These are phyloP conservation scores for Camponotus vicinus DNA, from an alignment of 1,140 invertebrate genomes.

Conservation along the genomic window DNA sequence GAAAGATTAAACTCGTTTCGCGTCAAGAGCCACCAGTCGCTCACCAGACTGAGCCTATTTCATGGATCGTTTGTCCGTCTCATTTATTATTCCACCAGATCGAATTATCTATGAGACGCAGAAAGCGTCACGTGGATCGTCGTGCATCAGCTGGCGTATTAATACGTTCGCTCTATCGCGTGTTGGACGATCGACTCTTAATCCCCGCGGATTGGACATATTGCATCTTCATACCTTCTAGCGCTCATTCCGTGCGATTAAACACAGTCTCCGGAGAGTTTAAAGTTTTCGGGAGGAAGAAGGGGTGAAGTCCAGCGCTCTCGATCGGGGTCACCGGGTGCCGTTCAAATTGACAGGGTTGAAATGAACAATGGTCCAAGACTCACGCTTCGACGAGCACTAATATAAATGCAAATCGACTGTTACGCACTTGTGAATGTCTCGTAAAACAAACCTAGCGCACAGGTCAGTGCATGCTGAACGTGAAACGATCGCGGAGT, in stretches of 20 bases:
- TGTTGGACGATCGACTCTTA: constrained; percentile 62
- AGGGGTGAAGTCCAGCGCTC: not conserved
- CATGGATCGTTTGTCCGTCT: constrained; percentile 66
- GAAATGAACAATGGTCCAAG: constrained; percentile 74
- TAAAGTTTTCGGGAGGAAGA: constrained; percentile 58
- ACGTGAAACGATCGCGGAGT: constrained; percentile 61
- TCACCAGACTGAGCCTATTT: constrained; percentile 62
- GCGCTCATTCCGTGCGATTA: constrained; percentile 79
- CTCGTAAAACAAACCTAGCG: constrained; percentile 72
- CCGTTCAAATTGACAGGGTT: constrained; percentile 68
- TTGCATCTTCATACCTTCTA: constrained; percentile 63
- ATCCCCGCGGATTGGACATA: constrained; percentile 52
- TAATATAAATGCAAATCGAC: constrained; percentile 82
- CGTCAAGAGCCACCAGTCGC: constrained; percentile 32
- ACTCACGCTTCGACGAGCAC: constrained; percentile 72
- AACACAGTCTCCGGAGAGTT: constrained; percentile 73
- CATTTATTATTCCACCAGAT: constrained; percentile 51
- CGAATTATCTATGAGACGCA: constrained; percentile 57
- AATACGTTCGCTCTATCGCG: constrained; percentile 27
- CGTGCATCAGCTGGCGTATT: constrained; percentile 59
- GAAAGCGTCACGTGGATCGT: constrained; percentile 25
- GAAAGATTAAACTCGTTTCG: constrained; percentile 38
- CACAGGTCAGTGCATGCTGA: constrained; percentile 57
- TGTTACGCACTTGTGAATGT: constrained; percentile 74
- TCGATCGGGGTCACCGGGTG: constrained; percentile 43